A percentile compares a stretch with the other conserved stretches of the same genome.
These are phyloP conservation scores for Gymnothorax javanicus DNA, from an alignment of 2,797 vertebrate species.

Conservation along the genomic window DNA sequence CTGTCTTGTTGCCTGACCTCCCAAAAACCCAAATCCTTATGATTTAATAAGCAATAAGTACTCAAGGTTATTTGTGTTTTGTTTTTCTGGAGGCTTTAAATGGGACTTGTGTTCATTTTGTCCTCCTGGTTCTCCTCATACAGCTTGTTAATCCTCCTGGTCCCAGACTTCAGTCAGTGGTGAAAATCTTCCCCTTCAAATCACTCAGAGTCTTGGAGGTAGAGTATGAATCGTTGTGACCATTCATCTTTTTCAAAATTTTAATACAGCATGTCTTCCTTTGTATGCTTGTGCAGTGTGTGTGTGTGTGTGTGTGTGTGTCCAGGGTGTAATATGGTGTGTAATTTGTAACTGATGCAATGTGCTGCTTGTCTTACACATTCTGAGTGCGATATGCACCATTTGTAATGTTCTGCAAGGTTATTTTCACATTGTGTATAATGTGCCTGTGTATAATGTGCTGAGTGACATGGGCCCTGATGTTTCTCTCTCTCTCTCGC, in stretches of 20 bases:
- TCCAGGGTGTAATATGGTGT: neutral
- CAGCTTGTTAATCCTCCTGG: slow-evolving; percentile 84
- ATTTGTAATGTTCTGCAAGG: no score
- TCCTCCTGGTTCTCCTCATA: neutral
- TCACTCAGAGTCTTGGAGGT: slow-evolving; percentile 90
- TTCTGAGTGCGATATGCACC: no score
- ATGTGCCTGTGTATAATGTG: neutral
- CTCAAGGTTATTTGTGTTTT: neutral
- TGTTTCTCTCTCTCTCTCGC: neutral
- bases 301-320: slow-evolving; percentile 4
- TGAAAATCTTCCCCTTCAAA: slow-evolving; percentile 97
- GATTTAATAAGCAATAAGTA: neutral
- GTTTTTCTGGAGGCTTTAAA: neutral
- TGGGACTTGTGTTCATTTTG: neutral
- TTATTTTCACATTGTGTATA: no score
- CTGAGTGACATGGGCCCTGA: neutral
- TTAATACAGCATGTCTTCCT: neutral
- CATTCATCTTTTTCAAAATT: neutral
- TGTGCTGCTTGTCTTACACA: no score
- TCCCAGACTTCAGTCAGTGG: slow-evolving; percentile 72
- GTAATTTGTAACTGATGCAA: neutral
- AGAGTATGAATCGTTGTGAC: neutral
- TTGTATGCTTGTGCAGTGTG: neutral
- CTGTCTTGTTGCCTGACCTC: no score
- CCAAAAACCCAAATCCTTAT: neutral